Evolutionary conservation across 1,140 invertebrate species (phyloP), one percentile per base, ranked within the genome.

Genomic region (Scaptomyza graminum): DNA sequence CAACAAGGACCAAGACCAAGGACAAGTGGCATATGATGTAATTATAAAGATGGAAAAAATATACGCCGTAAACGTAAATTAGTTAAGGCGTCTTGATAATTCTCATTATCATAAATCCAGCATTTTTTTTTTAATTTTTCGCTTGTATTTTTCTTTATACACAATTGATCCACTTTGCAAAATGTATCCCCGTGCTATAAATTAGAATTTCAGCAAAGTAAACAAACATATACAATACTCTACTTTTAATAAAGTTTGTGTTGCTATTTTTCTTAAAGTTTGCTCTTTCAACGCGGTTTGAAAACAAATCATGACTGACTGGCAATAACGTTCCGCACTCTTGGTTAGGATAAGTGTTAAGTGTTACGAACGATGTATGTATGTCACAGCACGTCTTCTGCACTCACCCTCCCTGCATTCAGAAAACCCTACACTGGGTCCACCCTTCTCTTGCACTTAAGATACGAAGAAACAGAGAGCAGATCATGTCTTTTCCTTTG

Each of bases 121-220:
- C 2, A n/a, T n/a, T n/a, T 41, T 31, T n/a, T 28, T n/a, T n/a
- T 34, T 12, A 62, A 47, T 39, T 54, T 47, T 59, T 39, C 9
- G 13, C 11, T 54, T 51, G 60, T 37, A 18, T 22, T 22, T 28
- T 13, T n/a, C 9, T n/a, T 18, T 46, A 41, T 41, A 37, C 65
- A 56, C n/a, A 50, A 69, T 52, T 69, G 66, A 39, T 74, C 51
- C 39, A 74, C 66, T 74, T 44, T 46, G 37, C 52, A 57, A 31
- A 65, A 18, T 43, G 28, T 65, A 39, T 65, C 25, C 61, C 52
- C n/a, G 57, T 12, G 13, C 52, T 52, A 70, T 59, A 64, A 57
- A 64, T 51, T 74, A 50, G 37, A 47, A 57, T 63, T 59, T 11
- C 46, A 47, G 49, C 25, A 34, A 44, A 68, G 46, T n/a, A 46